Evolutionary conservation across 2,888 invertebrate genomes (phyloP).

Genomic region (Eustalomyia histrio): DNA sequence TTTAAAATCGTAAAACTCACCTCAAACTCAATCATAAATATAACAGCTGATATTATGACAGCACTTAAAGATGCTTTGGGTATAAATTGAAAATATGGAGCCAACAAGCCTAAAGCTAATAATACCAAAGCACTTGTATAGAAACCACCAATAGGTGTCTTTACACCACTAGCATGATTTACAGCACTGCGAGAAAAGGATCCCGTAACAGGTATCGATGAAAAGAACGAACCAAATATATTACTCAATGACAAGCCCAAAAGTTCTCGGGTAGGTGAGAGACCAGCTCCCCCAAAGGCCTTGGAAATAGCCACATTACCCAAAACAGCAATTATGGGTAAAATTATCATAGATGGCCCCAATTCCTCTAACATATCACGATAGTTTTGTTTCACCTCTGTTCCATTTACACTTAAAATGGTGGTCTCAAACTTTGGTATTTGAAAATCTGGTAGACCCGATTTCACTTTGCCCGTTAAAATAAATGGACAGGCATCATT

Average conservation of each 20-base stretch:
- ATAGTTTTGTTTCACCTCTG: constrained; percentile 72
- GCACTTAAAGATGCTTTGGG: constrained; percentile 94
- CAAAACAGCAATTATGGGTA: constrained; percentile 93
- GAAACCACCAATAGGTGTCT: constrained; percentile 92
- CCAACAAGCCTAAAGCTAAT: constrained; percentile 90
- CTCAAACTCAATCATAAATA: constrained; percentile 96
- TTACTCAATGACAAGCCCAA: constrained; percentile 92
- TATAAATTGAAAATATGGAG: constrained; percentile 93
- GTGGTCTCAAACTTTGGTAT: constrained; percentile 87
- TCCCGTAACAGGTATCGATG: constrained; percentile 94
- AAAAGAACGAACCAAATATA: constrained; percentile 91
- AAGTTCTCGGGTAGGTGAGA: constrained; percentile 94
- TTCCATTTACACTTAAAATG: constrained; percentile 72
- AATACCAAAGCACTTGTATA: constrained; percentile 91
- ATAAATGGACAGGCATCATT: constrained; percentile 82
- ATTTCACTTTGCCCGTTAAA: constrained; percentile 85
- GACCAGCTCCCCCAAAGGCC: constrained; percentile 91
- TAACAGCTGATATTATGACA: constrained; percentile 96
- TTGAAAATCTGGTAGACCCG: constrained; percentile 85
- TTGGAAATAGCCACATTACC: constrained; percentile 98
- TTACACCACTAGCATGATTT: constrained; percentile 96
- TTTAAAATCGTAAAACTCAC: constrained; percentile 73
- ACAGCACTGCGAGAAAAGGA: constrained; percentile 95
- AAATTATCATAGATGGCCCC: constrained; percentile 90
- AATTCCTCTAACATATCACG: constrained; percentile 83